Conservation (phyloP, 2,797 vertebrate species). For the Oceanodroma leucorhoa region DNA sequence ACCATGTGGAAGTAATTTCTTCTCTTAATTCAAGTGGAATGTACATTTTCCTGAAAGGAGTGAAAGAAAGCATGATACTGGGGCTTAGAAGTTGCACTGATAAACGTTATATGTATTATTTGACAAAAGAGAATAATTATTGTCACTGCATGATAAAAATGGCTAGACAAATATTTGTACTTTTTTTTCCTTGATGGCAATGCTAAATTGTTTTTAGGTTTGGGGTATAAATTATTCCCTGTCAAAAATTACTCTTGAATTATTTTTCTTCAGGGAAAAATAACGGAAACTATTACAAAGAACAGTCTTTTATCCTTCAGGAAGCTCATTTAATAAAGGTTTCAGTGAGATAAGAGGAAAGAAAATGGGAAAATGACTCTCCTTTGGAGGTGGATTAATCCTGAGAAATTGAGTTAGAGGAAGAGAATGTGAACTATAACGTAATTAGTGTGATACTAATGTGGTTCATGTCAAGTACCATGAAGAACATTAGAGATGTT, state of each 20-base stretch:
- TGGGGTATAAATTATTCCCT: neutral
- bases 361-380: constrained; percentile 45
- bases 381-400: constrained; percentile 27
- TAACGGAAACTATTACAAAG: neutral
- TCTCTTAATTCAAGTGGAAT: neutral
- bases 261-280: constrained; percentile 1
- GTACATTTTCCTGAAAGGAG: neutral
- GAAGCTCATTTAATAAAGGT: constrained; percentile 35
- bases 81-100: neutral
- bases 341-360: constrained; percentile 30
- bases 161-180: neutral
- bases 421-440: constrained; percentile 34
- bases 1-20: neutral
- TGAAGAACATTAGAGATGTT: constrained; percentile 52
- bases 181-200: neutral
- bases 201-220: neutral
- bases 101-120: neutral
- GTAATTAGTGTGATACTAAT: constrained; percentile 33
- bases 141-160: neutral
- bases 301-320: neutral
- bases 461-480: constrained; percentile 20
- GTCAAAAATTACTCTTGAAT: constrained; percentile 27
- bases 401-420: constrained; percentile 37
- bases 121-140: neutral
- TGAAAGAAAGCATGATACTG: neutral